Base-by-base conservation (phyloP, 2,113 vertebrate genomes). In the Pygoscelis antarcticus region DNA sequence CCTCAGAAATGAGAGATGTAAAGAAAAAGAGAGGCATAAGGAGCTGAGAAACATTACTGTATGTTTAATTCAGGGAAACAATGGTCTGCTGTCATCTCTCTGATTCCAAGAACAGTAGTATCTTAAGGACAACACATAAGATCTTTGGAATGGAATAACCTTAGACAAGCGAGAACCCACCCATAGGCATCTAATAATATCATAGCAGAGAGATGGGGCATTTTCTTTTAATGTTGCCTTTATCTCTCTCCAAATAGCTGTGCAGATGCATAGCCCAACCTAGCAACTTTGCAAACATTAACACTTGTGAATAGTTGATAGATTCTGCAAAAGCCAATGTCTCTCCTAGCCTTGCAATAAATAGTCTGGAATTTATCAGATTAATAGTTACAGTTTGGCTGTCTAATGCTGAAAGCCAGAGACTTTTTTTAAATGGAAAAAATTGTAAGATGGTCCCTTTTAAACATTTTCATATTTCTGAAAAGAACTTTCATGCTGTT, bases 171-270 rank as follows among this genome's bases (percentile, higher is more conserved):
- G 3, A 96, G 62, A 71, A 87, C 61, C 66, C 74, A 94, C 38
- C 52, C 74, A 61, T 25, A 83, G 51, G 12, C 32, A 70, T 47
- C 81, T 92, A 94, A 91, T 96, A 93, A 95, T 84, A 92, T 54
- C 58, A 19, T 3, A 81, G 40, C 15, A 77, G 20, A 87, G 65
- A 66, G n/a, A 75, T 13, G 25, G 17, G 27, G 2, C 13, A 9
- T 40, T 47, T 70, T 69, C 60, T 62, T 60, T 54, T 3, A 3
- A 87, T 82, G 36, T 90, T 90, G 66, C 29, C 54, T 95, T 92
- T 88, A 55, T 81, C 51, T 83, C 46, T 92, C 64, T 88, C 68
- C 71, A 90, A 96, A 96, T 79, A 95, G 66, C 66, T 61, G 46
- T 72, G 57, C 83, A 89, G 57, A 93, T 55, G 42, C 72, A 72